phyloP scores from a whole-genome alignment of 2,888 invertebrate genomes.

The Trissolcus brochymenae region DNA sequence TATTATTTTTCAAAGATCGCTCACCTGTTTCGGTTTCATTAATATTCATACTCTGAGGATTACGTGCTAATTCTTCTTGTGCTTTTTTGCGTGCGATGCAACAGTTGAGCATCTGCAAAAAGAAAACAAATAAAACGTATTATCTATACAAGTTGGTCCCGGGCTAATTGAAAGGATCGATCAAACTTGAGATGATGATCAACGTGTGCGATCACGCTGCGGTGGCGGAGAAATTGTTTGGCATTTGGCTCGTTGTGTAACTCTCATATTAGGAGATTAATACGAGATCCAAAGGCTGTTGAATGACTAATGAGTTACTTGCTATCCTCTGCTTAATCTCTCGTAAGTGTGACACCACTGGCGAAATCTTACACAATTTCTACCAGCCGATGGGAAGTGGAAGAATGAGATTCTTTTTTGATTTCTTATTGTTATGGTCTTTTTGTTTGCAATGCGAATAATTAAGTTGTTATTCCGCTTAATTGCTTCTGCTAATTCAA shows the following conservation, averaged over 20 bases:
- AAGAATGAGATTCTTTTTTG: conserved; percentile 29
- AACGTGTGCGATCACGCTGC: background rate
- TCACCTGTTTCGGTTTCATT: conserved; percentile 69
- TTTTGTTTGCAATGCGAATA: conserved; percentile 11
- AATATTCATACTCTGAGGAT: conserved; percentile 64
- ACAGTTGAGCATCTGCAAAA: conserved; percentile 81
- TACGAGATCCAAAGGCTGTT: conserved; percentile 26
- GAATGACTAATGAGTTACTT: conserved; percentile 43
- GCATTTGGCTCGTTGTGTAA: conserved; percentile 25
- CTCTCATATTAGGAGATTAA: conserved; percentile 32
- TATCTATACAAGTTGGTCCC: background rate
- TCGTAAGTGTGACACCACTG: conserved; percentile 42
- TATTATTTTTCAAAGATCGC: background rate
- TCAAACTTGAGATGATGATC: background rate
- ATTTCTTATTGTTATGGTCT: conserved; percentile 19
- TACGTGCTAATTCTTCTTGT: conserved; percentile 76
- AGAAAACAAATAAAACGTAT: background rate
- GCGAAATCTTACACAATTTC: conserved; percentile 50
- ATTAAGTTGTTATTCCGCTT: conserved; percentile 1
- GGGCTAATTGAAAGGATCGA: conserved; percentile 1
- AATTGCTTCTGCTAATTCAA: too few species aligned
- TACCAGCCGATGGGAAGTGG: conserved; percentile 1
- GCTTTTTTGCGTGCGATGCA: conserved; percentile 83
- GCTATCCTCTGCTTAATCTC: conserved; percentile 21
- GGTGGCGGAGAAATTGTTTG: conserved; percentile 31